These are phyloP conservation scores for Carterocephalus palaemon DNA, from an alignment of 2,888 invertebrate genomes.

Conservation along the genomic window DNA sequence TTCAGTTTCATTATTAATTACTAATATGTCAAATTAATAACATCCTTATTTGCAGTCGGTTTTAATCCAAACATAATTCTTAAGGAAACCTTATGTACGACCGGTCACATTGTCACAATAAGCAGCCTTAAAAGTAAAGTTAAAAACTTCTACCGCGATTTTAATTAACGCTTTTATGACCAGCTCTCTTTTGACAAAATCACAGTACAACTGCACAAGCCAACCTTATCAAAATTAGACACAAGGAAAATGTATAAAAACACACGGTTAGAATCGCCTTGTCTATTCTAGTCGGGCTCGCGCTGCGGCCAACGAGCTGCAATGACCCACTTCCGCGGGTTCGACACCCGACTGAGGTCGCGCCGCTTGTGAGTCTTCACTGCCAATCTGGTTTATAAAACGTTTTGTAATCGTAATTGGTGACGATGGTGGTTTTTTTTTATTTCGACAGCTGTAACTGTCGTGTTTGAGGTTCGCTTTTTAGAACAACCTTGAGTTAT, in stretches of 20 bases:
- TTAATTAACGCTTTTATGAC: not conserved
- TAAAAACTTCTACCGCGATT: no score
- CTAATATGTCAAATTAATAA: no score
- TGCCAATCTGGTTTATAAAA: constrained; percentile 30
- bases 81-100: no score
- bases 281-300: constrained; percentile 30
- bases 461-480: constrained; percentile 8
- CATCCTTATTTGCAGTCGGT: no score
- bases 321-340: constrained; percentile 70
- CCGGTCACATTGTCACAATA: no score
- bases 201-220: not conserved
- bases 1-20: no score
- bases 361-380: constrained; percentile 31
- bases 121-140: no score
- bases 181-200: not conserved
- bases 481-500: constrained; percentile 17
- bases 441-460: constrained; percentile 8
- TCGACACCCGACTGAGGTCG: constrained; percentile 70
- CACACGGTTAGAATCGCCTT: constrained; percentile 7
- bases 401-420: constrained; percentile 26
- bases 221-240: constrained; percentile 23
- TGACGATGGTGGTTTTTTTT: constrained; percentile 20
- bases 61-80: no score
- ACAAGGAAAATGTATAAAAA: constrained; percentile 22
- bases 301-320: constrained; percentile 50